Conservation (phyloP, 2,113 vertebrate species). For the Cygnus atratus region DNA sequence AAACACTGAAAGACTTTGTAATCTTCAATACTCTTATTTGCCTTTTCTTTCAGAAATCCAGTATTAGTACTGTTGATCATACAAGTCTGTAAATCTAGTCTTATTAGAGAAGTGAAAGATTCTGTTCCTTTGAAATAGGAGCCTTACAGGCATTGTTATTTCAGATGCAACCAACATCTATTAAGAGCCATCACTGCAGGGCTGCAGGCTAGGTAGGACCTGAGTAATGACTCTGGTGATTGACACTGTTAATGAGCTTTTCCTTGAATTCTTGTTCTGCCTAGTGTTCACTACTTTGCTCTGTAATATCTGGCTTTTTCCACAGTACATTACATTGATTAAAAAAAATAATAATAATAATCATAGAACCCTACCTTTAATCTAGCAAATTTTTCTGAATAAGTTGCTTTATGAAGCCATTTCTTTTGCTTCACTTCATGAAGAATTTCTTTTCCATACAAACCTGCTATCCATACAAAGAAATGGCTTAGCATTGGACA, state of each 20-base stretch:
- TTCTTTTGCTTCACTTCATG: no score
- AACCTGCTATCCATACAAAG: neutral
- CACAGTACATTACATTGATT: neutral
- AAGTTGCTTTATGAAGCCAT: neutral
- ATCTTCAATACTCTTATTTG: neutral
- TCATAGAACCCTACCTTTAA: neutral
- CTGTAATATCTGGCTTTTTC: neutral
- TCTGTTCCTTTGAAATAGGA: neutral
- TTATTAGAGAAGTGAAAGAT: constrained; percentile 1
- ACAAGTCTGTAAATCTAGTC: neutral
- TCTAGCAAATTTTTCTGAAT: neutral
- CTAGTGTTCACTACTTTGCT: neutral
- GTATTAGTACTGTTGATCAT: neutral
- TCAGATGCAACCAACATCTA: neutral
- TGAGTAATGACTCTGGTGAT: neutral
- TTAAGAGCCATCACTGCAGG: neutral
- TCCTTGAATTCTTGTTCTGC: neutral
- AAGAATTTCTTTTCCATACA: neutral
- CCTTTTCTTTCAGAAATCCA: neutral
- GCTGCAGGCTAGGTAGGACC: neutral
- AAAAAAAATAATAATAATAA: neutral
- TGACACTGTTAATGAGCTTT: constrained; percentile 28
- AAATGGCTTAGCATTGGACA: neutral
- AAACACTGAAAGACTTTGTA: neutral
- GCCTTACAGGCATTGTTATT: neutral